Percentiles rank a stretch among this genome's conserved stretches.
phyloP scores from a whole-genome alignment of 2,797 vertebrate genomes.

The Cottoperca gobio region DNA sequence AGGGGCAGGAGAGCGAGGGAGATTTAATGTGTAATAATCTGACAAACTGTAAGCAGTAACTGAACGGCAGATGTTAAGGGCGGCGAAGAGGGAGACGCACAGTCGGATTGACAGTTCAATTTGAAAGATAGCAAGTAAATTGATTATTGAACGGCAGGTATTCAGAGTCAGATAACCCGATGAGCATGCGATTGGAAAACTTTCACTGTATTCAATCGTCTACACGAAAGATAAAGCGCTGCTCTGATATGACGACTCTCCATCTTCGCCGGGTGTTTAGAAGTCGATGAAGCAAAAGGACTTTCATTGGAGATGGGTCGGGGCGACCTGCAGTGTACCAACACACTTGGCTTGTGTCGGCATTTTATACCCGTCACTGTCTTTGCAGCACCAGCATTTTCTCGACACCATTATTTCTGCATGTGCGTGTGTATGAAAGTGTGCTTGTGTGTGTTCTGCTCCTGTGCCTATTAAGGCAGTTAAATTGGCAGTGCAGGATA shows the following conservation, averaged over 20 bases:
- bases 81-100: constrained; percentile 10
- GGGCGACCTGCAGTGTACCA: too few species aligned
- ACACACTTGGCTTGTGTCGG: neutral
- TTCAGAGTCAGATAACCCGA: constrained; percentile 62
- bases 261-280: neutral
- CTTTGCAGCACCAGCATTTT: neutral
- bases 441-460: constrained; percentile 26
- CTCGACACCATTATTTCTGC: neutral
- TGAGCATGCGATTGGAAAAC: constrained; percentile 56
- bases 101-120: constrained; percentile 24
- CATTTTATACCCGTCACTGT: neutral
- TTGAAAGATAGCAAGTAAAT: constrained; percentile 52
- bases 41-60: constrained; percentile 3
- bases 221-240: constrained; percentile 36
- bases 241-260: constrained; percentile 28
- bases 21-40: constrained; percentile 40
- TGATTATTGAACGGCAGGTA: constrained; percentile 69
- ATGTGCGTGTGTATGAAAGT: too few species aligned
- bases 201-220: constrained; percentile 53
- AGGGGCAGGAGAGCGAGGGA: neutral
- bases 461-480: constrained; percentile 46
- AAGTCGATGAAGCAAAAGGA: constrained; percentile 19
- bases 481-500: constrained; percentile 47
- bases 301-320: neutral
- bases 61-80: constrained; percentile 39